These are phyloP conservation scores for Naja naja DNA, from an alignment of 2,113 vertebrate species.

Conservation along the genomic window DNA sequence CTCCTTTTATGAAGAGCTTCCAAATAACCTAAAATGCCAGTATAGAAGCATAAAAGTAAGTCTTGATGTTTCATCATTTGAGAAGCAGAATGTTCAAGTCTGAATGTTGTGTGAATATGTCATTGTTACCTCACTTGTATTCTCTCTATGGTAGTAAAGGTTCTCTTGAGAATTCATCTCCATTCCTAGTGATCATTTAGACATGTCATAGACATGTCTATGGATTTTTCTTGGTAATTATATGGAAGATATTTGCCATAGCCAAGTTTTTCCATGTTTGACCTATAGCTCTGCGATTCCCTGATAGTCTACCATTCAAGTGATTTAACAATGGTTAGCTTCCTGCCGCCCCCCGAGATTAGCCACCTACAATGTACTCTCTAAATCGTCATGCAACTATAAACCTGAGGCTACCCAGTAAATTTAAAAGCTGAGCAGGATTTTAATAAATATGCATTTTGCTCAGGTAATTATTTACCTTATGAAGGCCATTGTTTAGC, in stretches of 20 bases:
- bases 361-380: not conserved
- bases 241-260: not conserved
- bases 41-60: not conserved
- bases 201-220: not conserved
- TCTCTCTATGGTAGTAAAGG: not conserved
- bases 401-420: not conserved
- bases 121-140: not conserved
- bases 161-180: not conserved
- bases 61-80: not conserved
- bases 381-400: not conserved
- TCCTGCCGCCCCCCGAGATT: rapidly evolving
- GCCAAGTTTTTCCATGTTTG: not conserved
- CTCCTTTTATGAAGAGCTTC: not conserved
- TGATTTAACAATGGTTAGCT: not conserved
- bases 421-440: not conserved
- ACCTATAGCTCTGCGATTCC: not conserved
- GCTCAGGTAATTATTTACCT: not conserved
- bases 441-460: not conserved
- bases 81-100: not conserved
- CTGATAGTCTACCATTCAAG: not conserved
- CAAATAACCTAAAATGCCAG: not conserved
- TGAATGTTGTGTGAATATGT: not conserved
- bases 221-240: not conserved
- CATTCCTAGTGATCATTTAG: not conserved
- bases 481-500: not conserved